phyloP scores from a whole-genome alignment of 2,888 invertebrate genomes.

The Graphium colonna region DNA sequence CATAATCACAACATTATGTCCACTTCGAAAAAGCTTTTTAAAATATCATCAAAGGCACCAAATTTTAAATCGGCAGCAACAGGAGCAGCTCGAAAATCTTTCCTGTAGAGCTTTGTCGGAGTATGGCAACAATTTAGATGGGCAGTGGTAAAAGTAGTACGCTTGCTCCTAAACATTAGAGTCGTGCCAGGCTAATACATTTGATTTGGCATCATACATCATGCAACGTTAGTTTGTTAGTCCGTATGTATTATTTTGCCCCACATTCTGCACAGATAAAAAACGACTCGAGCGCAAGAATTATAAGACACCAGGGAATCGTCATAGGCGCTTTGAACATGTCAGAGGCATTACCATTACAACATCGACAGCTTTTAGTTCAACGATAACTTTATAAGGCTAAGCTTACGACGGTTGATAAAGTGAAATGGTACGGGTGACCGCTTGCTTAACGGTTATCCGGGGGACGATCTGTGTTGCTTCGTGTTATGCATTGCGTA shows the following conservation, averaged over 20 bases:
- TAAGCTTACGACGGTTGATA: conserved; percentile 38
- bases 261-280: conserved; percentile 54
- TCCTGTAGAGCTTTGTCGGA: neutral
- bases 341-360: conserved; percentile 30
- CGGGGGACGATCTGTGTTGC: conserved; percentile 52
- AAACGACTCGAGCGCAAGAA: conserved; percentile 33
- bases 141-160: conserved; percentile 6
- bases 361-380: conserved; percentile 51
- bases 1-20: conserved; percentile 1
- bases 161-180: conserved; percentile 10
- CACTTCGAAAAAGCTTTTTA: conserved; percentile 12
- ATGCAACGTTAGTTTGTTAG: conserved; percentile 27
- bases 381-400: conserved; percentile 36
- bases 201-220: conserved; percentile 46
- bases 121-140: neutral
- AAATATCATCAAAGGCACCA: neutral
- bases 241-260: conserved; percentile 53
- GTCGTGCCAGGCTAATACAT: conserved; percentile 26
- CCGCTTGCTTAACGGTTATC: conserved; percentile 28
- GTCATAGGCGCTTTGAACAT: conserved; percentile 37
- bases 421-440: conserved; percentile 40
- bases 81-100: neutral
- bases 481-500: conserved; percentile 55
- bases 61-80: neutral
- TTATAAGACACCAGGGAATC: conserved; percentile 46